These are phyloP conservation scores for Crocallis elinguaria DNA, from an alignment of 2,888 invertebrate genomes.

Conservation along the genomic window DNA sequence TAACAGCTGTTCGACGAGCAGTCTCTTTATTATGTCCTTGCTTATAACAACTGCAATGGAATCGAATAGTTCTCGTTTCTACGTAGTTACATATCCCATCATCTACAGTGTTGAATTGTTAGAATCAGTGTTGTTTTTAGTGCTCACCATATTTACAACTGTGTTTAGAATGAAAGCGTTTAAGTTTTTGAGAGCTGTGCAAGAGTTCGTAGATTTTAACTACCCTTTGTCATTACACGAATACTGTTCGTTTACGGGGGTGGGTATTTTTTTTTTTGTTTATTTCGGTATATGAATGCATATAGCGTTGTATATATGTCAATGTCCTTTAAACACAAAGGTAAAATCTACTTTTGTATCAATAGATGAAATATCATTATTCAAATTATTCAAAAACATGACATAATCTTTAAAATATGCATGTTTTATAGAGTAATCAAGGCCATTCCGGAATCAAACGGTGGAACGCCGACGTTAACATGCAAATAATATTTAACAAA, in stretches of 20 bases:
- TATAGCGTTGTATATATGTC: no score
- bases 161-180: slow-evolving; percentile 52
- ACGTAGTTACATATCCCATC: slow-evolving; percentile 24
- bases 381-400: no score
- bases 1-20: slow-evolving; percentile 44
- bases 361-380: no score
- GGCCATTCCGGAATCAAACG: no score
- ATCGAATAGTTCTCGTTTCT: slow-evolving; percentile 39
- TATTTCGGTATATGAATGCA: not conserved
- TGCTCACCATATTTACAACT: slow-evolving; percentile 45
- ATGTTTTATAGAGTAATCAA: no score
- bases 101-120: slow-evolving; percentile 37
- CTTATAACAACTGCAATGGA: slow-evolving; percentile 42
- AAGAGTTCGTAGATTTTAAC: slow-evolving; percentile 53
- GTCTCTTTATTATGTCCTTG: slow-evolving; percentile 32
- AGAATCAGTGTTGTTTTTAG: slow-evolving; percentile 48
- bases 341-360: no score
- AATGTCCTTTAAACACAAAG: no score
- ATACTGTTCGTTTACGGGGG: slow-evolving; percentile 43
- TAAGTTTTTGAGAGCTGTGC: slow-evolving; percentile 46
- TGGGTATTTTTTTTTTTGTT: slow-evolving; percentile 38
- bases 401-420: no score
- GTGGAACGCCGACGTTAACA: no score
- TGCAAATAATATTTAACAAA: no score
- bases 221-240: slow-evolving; percentile 52